Conservation (phyloP, 2,888 invertebrate genomes). For the Automeris io region DNA sequence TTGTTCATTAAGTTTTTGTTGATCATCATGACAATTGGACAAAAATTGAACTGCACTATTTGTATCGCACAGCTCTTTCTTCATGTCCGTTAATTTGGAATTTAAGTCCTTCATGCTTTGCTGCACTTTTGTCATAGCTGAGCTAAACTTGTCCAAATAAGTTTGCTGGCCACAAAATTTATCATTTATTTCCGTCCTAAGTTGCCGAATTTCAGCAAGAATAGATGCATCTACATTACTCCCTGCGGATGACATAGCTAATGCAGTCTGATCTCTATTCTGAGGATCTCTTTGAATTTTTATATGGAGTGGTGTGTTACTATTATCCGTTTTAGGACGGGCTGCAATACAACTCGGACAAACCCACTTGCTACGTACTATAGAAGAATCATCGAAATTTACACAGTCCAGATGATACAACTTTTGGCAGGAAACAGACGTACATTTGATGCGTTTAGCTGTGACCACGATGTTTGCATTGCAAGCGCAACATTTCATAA, state of each 20-base stretch:
- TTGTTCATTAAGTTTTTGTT: background rate
- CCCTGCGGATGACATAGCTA: too few species aligned
- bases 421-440: background rate
- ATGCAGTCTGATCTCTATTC: too few species aligned
- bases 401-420: background rate
- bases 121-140: background rate
- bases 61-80: background rate
- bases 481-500: too few species aligned
- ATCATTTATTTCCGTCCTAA: background rate
- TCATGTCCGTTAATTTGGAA: background rate
- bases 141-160: background rate
- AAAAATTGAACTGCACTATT: background rate
- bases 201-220: background rate
- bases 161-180: background rate
- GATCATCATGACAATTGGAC: background rate
- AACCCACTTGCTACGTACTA: background rate
- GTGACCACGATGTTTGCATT: too few species aligned
- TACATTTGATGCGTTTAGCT: slow-evolving; percentile 1
- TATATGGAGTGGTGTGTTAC: too few species aligned
- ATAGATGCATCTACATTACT: too few species aligned
- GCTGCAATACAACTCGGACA: background rate
- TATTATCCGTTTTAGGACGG: background rate
- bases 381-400: background rate
- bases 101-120: background rate
- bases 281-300: too few species aligned